Base-by-base conservation (phyloP, 2,888 invertebrate species). In the Himalopsyche japonica region DNA sequence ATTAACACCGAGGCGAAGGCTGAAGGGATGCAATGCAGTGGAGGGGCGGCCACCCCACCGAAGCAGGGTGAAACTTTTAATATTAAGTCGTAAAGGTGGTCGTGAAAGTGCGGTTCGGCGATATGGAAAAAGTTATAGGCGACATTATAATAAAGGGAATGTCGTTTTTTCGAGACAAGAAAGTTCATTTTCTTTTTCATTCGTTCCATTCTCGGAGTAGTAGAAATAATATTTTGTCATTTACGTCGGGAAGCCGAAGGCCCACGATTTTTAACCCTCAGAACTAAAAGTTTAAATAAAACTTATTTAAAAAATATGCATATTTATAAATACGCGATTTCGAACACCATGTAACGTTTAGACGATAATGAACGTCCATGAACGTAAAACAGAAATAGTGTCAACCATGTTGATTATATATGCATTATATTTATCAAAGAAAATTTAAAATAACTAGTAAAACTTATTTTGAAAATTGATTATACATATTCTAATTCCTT, bases 171-270 rank as follows among this genome's bases (percentile, higher is more conserved):
- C 82, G 18, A 57, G 57, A 57, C 30, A 57, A 57, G 57, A 57
- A 49, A 48, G 27, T 64, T 77, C 43, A 76, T 82, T 77, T 82
- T 77, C 81, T 37, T 76, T 64, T 76, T 64, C 57, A 57, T 57
- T 57, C 57, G 57, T 57, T 57, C 20, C 20, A 32, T 20, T 24
- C 34, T n/a, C 64, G 3, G 47, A 49, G 82, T 32, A 30, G 30
- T 76, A 48, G 82, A 77, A 82, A 82, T 82, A 82, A 82, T 82
- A 77, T 82, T 82, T 82, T 82, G 82, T 82, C 82, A 77, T 82
- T 82, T 77, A 48, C 82, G 82, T 27, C 12, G 10, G 37, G 76
- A 24, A 37, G 30, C 70, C 81, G 10, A 0, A 1, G 24, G 43
- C 43, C 43, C 3, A 20, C 10, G 57, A 15, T 20, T 3, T 57